phyloP scores from a whole-genome alignment of 2,888 invertebrate genomes.

The Caenorhabditis sulstoni region DNA sequence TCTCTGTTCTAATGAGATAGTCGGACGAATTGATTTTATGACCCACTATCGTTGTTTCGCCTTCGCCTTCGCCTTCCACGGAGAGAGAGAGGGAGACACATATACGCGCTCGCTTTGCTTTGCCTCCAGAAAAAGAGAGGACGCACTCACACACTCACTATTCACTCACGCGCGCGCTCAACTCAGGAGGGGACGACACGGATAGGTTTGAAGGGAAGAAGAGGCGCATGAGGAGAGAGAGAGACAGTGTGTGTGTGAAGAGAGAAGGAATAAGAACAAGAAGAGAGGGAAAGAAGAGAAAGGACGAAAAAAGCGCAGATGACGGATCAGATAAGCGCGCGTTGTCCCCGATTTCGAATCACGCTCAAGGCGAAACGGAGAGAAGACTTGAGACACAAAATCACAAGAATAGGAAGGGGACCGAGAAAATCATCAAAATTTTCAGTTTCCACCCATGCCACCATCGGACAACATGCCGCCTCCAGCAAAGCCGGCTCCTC shows the following conservation, averaged over 20 bases:
- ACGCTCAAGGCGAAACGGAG: neutral
- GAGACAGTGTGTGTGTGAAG: neutral
- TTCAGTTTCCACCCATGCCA: slow-evolving; percentile 21
- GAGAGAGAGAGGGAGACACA: slow-evolving; percentile 5
- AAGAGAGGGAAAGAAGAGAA: slow-evolving; percentile 1
- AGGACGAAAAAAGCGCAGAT: slow-evolving; percentile 30
- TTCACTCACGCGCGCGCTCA: neutral
- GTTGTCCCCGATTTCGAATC: slow-evolving; percentile 5
- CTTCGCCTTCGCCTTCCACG: neutral
- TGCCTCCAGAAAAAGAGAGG: neutral
- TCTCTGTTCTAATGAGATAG: slow-evolving; percentile 37
- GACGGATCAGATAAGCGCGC: slow-evolving; percentile 20
- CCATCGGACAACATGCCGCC: slow-evolving; percentile 20
- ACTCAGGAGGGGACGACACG: slow-evolving; percentile 1
- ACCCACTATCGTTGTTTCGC: slow-evolving; percentile 25
- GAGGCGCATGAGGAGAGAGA: neutral
- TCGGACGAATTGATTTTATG: slow-evolving; percentile 45
- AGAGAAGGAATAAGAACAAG: too few relatives aligned
- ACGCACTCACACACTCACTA: slow-evolving; percentile 1
- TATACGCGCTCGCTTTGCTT: slow-evolving; percentile 12
- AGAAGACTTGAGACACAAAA: slow-evolving; percentile 1
- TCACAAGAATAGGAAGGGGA: neutral
- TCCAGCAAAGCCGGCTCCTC: slow-evolving; percentile 1
- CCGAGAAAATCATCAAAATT: neutral
- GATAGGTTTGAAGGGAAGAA: neutral